phyloP scores from a whole-genome alignment of 1,140 invertebrate species.

The Hypothenemus hampei region DNA sequence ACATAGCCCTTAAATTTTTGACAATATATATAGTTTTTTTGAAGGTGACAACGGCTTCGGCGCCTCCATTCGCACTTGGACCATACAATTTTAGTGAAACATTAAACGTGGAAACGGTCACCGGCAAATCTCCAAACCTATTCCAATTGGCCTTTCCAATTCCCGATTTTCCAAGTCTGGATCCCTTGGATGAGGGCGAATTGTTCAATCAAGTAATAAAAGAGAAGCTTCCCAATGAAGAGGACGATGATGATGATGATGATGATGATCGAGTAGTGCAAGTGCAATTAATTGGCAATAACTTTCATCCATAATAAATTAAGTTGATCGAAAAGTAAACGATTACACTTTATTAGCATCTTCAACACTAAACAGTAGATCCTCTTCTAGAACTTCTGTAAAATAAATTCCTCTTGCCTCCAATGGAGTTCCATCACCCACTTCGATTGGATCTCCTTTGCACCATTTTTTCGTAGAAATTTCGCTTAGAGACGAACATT shows the following conservation, averaged over 20 bases:
- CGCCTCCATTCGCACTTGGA: slow-evolving; percentile 16
- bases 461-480: slow-evolving; percentile 16
- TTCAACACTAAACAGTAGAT: slow-evolving; percentile 1
- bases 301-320: too few species aligned
- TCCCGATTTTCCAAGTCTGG: neutral
- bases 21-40: neutral
- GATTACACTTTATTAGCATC: slow-evolving; percentile 7
- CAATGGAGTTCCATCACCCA: slow-evolving; percentile 56
- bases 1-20: neutral
- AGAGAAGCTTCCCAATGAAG: slow-evolving; percentile 5
- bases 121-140: neutral
- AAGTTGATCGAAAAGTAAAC: too few species aligned
- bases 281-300: neutral
- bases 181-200: slow-evolving; percentile 6
- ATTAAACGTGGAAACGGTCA: neutral
- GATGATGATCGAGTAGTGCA: neutral
- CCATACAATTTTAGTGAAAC: slow-evolving; percentile 8
- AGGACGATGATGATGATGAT: too few species aligned
- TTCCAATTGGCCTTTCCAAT: slow-evolving; percentile 6
- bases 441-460: slow-evolving; percentile 41
- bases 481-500: slow-evolving; percentile 39
- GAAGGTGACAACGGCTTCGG: slow-evolving; percentile 15
- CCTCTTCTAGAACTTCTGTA: slow-evolving; percentile 45
- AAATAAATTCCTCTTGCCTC: slow-evolving; percentile 57
- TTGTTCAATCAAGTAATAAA: slow-evolving; percentile 12